Percentiles rank a stretch among this genome's conserved stretches.
Evolutionary conservation across 2,888 invertebrate species (phyloP).

Genomic region (Strigamia crassipes): DNA sequence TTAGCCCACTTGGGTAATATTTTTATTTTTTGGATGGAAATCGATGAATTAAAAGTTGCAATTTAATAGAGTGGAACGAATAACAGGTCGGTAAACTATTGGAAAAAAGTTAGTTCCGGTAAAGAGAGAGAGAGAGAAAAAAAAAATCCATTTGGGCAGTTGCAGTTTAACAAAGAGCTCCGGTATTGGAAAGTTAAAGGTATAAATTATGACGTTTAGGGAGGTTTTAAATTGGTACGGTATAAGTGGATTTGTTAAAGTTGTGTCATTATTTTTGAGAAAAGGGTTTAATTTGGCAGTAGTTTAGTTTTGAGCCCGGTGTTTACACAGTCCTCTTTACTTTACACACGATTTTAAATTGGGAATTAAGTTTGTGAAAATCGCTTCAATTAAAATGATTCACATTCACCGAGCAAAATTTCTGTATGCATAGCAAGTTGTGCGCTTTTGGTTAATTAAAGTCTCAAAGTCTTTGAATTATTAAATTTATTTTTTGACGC

Average conservation of each 20-base stretch:
- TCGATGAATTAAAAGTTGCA: slow-evolving; percentile 23
- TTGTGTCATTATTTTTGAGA: slow-evolving; percentile 31
- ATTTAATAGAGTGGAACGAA: not conserved
- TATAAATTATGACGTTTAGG: not conserved
- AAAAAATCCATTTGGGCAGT: not conserved
- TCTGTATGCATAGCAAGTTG: slow-evolving; percentile 34
- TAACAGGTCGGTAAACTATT: not conserved
- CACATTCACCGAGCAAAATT: slow-evolving; percentile 2
- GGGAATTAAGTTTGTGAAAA: slow-evolving; percentile 35
- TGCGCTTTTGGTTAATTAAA: slow-evolving; percentile 37
- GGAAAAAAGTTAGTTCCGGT: not conserved
- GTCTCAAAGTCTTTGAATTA: slow-evolving; percentile 42
- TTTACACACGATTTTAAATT: slow-evolving; percentile 38
- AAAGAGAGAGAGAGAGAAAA: no score
- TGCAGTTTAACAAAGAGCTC: not conserved
- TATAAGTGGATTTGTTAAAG: slow-evolving; percentile 35
- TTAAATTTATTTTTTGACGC: slow-evolving; percentile 42
- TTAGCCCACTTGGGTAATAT: slow-evolving; percentile 19
- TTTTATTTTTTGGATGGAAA: not conserved
- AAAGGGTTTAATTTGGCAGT: slow-evolving; percentile 28
- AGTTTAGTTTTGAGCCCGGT: slow-evolving; percentile 13
- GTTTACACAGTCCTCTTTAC: slow-evolving; percentile 7
- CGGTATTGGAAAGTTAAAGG: slow-evolving; percentile 8
- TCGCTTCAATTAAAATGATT: slow-evolving; percentile 42
- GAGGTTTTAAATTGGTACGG: not conserved